Conservation (phyloP, 92 coral and sea anemone genomes). For the Paramuricea clavata region DNA sequence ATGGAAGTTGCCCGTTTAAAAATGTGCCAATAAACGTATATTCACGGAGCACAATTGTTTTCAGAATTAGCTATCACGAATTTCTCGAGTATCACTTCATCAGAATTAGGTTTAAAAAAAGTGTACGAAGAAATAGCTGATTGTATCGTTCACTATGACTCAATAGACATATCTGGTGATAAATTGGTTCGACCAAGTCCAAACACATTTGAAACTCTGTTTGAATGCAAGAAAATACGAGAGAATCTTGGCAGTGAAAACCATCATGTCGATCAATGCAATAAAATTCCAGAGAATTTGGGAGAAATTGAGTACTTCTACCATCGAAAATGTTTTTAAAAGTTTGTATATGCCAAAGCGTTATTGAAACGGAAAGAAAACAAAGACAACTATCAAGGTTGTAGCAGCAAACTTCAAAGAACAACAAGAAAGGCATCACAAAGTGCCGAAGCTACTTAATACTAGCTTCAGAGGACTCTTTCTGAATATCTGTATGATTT, state of each 20-base stretch:
- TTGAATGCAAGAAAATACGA: slow-evolving; percentile 9
- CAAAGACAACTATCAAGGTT: not conserved
- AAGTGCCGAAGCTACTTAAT: not conserved
- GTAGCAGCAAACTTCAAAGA: not conserved
- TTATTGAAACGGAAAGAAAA: slow-evolving; percentile 12
- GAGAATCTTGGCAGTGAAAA: slow-evolving; percentile 5
- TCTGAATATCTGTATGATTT: slow-evolving; percentile 17
- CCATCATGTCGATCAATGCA: slow-evolving; percentile 5
- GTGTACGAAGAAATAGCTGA: no score
- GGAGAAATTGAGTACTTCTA: not conserved
- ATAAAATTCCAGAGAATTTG: not conserved
- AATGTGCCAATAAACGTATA: no score
- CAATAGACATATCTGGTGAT: not conserved
- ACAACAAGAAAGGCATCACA: not conserved
- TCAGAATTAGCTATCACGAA: no score
- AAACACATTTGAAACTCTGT: not conserved
- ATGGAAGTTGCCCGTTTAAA: no score
- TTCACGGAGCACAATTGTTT: no score
- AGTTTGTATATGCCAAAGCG: slow-evolving; percentile 22
- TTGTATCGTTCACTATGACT: slow-evolving; percentile 8
- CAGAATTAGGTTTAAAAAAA: no score
- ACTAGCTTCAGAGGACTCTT: slow-evolving; percentile 1
- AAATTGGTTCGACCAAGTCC: not conserved
- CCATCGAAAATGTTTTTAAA: slow-evolving; percentile 25
- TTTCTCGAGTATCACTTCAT: no score